Percentiles rank a stretch among this genome's conserved stretches.
Conservation (phyloP, 2,797 vertebrate genomes). For the Eupleurogrammus muticus region DNA sequence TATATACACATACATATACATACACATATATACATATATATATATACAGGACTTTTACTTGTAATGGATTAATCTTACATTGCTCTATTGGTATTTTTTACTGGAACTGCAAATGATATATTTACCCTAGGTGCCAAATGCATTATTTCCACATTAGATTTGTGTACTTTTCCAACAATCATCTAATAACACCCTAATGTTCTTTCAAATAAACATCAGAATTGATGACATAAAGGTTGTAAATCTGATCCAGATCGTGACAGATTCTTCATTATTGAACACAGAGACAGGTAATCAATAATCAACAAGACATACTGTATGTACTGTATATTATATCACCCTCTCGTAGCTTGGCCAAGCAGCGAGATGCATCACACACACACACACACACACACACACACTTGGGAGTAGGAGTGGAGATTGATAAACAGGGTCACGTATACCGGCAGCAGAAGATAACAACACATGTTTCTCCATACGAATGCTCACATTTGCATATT, state of each 20-base stretch:
- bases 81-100: too few relatives aligned
- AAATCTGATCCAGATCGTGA: neutral
- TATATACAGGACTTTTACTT: too few relatives aligned
- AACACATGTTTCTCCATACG: neutral
- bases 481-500: slow-evolving; percentile 12
- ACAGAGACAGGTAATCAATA: neutral
- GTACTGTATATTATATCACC: neutral
- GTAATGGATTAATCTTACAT: too few relatives aligned
- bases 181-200: too few relatives aligned
- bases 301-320: neutral
- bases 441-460: neutral
- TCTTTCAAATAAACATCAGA: too few relatives aligned
- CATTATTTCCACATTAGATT: too few relatives aligned
- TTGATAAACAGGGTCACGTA: neutral
- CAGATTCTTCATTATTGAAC: neutral
- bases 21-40: too few relatives aligned
- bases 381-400: neutral
- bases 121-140: too few relatives aligned
- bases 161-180: too few relatives aligned
- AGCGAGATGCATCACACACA: neutral
- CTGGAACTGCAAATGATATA: too few relatives aligned
- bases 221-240: neutral
- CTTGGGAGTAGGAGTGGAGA: neutral
- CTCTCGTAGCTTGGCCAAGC: neutral
- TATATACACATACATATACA: too few relatives aligned